Evolutionary conservation across 2,113 vertebrate species (phyloP), one percentile per base, ranked within the genome.

Genomic region (Pandion haliaetus): DNA sequence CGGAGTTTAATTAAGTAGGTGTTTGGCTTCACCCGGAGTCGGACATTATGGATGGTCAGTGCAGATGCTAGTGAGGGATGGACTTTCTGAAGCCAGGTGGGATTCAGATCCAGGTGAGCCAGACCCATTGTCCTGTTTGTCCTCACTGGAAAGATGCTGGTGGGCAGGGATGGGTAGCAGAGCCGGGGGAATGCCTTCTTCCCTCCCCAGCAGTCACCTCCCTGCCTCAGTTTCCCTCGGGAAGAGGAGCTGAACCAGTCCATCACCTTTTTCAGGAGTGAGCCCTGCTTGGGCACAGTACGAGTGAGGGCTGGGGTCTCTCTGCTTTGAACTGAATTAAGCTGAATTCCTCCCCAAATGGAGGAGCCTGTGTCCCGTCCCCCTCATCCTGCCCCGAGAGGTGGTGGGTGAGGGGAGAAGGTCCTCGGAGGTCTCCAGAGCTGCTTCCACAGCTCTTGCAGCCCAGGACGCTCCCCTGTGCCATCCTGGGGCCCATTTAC

Each of bases 1-100:
- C 36, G 49, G 85, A 90, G 96, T 97, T 98, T 97, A 97, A 98
- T 97, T 96, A 97, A 97, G 83, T 34, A 86, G 89, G 50, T 61
- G 77, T 94, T 85, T 67, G 65, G 49, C 71, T 89, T 91, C 44
- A 17, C 57, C 59, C 17, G 2, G 54, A 10, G 29, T 57, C 6
- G 20, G 90, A 29, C 42, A 2, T 85, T 78, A 52, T 9, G 54
- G 49, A 45, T 10, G 79, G 82, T 52, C 82, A 47, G 63, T 9
- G 90, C 20, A 7, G 83, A 36, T n/a, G 29, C 42, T 59, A 6
- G 18, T 4, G 28, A 65, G 38, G 73, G 73, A 42, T n/a, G 76
- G 85, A 23, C 11, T 58, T 61, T 45, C 36, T 10, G 12, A 36
- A 86, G n/a, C 20, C 5, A 12, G 34, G 10, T 45, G 80, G 82